These are phyloP conservation scores for Ardeotis arabs DNA, from an alignment of 2,113 vertebrate species.

Conservation along the genomic window DNA sequence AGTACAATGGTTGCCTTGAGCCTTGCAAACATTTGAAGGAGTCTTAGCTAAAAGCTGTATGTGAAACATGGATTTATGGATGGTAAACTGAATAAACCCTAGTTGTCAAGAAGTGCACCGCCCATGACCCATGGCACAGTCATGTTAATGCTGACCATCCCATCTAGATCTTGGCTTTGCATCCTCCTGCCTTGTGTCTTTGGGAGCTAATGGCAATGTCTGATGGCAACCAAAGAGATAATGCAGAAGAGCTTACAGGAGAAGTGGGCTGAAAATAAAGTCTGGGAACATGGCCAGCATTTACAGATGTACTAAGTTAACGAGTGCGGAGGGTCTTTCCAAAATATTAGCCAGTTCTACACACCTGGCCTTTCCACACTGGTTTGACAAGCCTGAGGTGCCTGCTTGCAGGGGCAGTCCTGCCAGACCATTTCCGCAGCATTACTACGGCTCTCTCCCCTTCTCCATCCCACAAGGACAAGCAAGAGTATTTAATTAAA, in stretches of 20 bases:
- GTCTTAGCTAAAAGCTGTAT: background rate
- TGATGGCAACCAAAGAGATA: background rate
- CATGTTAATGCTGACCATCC: background rate
- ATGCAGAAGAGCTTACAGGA: background rate
- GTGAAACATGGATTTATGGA: background rate
- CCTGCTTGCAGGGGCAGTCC: background rate
- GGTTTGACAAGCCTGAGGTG: background rate
- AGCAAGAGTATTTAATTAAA: conserved; percentile 29
- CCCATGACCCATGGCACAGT: background rate
- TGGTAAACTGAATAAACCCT: background rate
- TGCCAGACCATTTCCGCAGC: background rate
- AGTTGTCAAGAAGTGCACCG: background rate
- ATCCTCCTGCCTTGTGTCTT: background rate
- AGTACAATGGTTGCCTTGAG: background rate
- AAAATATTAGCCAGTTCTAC: background rate
- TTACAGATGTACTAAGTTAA: conserved; percentile 37
- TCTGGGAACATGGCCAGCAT: conserved; percentile 3
- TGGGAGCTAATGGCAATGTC: background rate
- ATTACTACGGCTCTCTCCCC: background rate
- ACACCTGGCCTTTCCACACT: background rate
- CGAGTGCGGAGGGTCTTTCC: background rate
- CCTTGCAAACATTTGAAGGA: background rate
- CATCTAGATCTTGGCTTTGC: rapidly evolving
- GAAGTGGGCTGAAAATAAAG: conserved; percentile 27
- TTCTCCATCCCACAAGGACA: background rate